phyloP scores from a whole-genome alignment of 64 coral and sea anemone genomes.

The Orbicella faveolata region DNA sequence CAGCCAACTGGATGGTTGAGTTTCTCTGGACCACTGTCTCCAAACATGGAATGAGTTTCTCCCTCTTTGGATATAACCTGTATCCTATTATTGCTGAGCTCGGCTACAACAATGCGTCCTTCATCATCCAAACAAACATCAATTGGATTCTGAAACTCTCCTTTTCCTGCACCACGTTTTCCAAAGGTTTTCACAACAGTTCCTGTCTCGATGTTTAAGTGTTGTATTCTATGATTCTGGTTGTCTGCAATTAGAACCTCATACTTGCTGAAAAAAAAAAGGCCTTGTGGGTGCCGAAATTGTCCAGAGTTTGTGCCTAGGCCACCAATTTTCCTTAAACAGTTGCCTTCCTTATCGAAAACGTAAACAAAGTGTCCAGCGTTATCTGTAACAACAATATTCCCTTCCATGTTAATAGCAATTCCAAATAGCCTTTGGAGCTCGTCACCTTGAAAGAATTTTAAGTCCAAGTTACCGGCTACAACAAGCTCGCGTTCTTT shows the following conservation, averaged over 20 bases:
- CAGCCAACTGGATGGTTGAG: not conserved
- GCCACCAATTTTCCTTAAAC: not conserved
- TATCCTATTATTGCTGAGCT: not conserved
- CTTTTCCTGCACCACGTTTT: not conserved
- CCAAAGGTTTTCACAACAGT: conserved; percentile 27
- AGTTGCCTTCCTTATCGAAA: not conserved
- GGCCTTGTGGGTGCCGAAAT: not conserved
- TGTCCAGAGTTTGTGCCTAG: not conserved
- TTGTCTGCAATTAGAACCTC: not conserved
- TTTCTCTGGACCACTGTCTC: conserved; percentile 27
- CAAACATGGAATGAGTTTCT: conserved; percentile 26
- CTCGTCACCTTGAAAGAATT: too few relatives aligned
- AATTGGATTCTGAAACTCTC: not conserved
- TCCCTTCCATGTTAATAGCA: not conserved
- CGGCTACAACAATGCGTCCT: conserved; percentile 16
- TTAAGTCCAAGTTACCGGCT: too few relatives aligned
- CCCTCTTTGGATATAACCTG: conserved; percentile 21
- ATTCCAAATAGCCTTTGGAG: too few relatives aligned
- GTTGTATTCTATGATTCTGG: conserved; percentile 16
- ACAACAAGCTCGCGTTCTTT: too few relatives aligned
- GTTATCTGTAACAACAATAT: not conserved
- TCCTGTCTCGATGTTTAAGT: not conserved
- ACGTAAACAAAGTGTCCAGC: not conserved
- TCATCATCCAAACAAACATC: conserved; percentile 25
- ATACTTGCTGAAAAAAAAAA: not conserved